These are phyloP conservation scores for Erynnis tages DNA, from an alignment of 2,888 invertebrate genomes.

Conservation along the genomic window DNA sequence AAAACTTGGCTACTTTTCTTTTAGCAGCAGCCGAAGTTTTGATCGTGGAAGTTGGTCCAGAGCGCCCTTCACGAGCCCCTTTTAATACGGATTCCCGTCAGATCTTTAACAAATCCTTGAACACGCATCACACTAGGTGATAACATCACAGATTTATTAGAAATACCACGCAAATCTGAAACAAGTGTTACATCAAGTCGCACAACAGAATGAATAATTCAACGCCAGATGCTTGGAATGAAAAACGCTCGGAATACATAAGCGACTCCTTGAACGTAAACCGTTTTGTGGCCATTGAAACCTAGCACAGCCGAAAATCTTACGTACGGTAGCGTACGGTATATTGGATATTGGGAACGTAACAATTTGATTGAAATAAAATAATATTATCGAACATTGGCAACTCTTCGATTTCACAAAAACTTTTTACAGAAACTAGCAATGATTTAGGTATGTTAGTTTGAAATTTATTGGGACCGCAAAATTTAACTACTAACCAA, in stretches of 20 bases:
- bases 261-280: conserved; percentile 20
- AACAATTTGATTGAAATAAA: background rate
- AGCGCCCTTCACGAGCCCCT: no score
- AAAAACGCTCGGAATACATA: conserved; percentile 49
- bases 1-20: no score
- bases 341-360: no score
- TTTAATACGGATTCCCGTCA: background rate
- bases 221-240: conserved; percentile 44
- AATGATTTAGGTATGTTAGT: no score
- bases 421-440: no score
- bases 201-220: conserved; percentile 52
- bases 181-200: conserved; percentile 46
- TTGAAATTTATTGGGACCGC: no score
- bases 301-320: background rate
- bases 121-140: conserved; percentile 13
- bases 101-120: conserved; percentile 6
- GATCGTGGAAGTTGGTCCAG: no score
- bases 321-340: background rate
- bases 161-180: conserved; percentile 32
- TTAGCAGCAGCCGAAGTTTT: no score
- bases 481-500: no score
- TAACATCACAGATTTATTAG: conserved; percentile 24
- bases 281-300: conserved; percentile 15
- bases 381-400: background rate
- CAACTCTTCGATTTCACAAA: no score